A percentile compares a stretch with the other conserved stretches of the same genome.
Evolutionary conservation across 2,888 invertebrate species (phyloP).

Genomic region (Cyaniris semiargus): DNA sequence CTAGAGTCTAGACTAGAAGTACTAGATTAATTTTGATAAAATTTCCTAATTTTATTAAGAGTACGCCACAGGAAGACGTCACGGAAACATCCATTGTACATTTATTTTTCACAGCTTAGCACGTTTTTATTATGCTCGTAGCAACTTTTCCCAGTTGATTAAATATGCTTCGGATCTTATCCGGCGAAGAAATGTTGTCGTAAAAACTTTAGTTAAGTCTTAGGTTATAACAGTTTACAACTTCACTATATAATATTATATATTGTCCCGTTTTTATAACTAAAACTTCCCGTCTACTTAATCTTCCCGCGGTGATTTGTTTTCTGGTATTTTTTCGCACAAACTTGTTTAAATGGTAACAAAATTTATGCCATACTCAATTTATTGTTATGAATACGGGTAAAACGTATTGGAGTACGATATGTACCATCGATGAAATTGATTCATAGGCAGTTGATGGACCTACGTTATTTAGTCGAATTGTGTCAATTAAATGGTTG

Average conservation of each 20-base stretch:
- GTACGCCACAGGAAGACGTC: no score
- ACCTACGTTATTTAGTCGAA: no score
- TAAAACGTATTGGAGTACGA: no score
- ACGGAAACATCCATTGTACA: neutral
- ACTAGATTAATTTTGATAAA: no score
- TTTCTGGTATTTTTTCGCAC: neutral
- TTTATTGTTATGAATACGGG: no score
- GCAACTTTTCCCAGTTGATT: constrained; percentile 12
- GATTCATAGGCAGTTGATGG: no score
- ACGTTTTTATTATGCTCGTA: constrained; percentile 8
- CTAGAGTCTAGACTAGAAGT: no score
- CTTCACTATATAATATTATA: neutral
- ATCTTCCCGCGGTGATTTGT: neutral
- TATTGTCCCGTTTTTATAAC: neutral
- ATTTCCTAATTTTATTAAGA: no score
- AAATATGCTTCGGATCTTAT: constrained; percentile 10
- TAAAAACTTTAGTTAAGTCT: constrained; percentile 5
- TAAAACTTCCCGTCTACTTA: neutral
- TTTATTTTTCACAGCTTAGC: neutral
- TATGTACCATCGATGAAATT: no score
- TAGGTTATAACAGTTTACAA: constrained; percentile 10
- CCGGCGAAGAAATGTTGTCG: neutral
- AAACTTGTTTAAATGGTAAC: neutral
- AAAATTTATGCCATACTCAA: neutral
- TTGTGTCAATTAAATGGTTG: no score